Evolutionary conservation across 2,888 invertebrate species (phyloP).

Genomic region (Diloba caeruleocephala): DNA sequence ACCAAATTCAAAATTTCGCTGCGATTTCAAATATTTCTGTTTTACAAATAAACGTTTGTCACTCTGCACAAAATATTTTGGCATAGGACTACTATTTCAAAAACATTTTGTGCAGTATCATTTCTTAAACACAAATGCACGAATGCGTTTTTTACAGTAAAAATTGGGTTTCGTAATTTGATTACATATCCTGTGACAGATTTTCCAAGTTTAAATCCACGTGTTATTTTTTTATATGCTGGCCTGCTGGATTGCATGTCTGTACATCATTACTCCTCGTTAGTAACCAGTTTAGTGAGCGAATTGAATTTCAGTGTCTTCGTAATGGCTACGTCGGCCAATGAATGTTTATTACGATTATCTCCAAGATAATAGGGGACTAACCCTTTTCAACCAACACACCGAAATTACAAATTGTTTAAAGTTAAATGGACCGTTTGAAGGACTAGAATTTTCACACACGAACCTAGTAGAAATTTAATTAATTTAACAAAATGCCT

Average conservation of each 20-base stretch:
- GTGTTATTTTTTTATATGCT: conserved; percentile 52
- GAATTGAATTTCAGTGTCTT: conserved; percentile 75
- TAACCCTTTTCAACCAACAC: conserved; percentile 62
- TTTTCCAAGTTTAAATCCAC: conserved; percentile 41
- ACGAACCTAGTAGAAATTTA: conserved; percentile 45
- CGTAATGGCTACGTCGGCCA: conserved; percentile 59
- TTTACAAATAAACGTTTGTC: too few relatives aligned
- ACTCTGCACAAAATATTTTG: too few relatives aligned
- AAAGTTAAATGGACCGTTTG: conserved; percentile 56
- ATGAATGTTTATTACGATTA: conserved; percentile 67
- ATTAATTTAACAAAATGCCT: conserved; percentile 47
- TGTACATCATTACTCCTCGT: conserved; percentile 71
- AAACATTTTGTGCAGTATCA: too few relatives aligned
- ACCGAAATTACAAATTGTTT: conserved; percentile 62
- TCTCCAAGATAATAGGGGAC: conserved; percentile 58
- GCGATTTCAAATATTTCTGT: too few relatives aligned
- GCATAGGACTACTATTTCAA: too few relatives aligned
- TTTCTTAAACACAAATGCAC: too few relatives aligned
- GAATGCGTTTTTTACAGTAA: too few relatives aligned
- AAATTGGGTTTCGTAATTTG: too few relatives aligned
- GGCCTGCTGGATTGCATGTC: conserved; percentile 68
- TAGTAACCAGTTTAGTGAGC: conserved; percentile 68
- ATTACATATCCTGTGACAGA: conserved; percentile 12
- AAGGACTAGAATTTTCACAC: conserved; percentile 48
- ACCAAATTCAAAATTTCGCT: too few relatives aligned